Conservation (phyloP, 2,888 invertebrate genomes). For the Gisinianus flammeolus region DNA sequence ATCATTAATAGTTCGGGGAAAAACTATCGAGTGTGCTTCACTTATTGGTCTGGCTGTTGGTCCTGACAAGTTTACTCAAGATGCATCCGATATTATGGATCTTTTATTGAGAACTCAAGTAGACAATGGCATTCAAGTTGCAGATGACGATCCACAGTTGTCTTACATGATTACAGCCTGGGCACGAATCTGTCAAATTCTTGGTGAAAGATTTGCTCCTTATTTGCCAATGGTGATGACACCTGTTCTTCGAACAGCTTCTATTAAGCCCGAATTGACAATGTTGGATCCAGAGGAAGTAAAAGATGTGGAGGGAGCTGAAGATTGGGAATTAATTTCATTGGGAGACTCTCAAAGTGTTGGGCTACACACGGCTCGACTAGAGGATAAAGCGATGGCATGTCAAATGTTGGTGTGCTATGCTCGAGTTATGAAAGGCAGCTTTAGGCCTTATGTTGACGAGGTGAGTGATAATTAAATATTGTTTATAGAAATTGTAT, state of each 20-base stretch:
- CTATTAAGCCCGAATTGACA: constrained; percentile 92
- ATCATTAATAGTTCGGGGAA: constrained; percentile 74
- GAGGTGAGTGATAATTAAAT: constrained; percentile 61
- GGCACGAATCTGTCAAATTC: constrained; percentile 97
- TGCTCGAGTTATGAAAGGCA: constrained; percentile 89
- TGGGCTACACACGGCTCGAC: constrained; percentile 88
- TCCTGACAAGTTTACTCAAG: constrained; percentile 64
- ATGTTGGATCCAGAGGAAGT: constrained; percentile 84
- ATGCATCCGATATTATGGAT: constrained; percentile 96
- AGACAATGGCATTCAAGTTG: constrained; percentile 71
- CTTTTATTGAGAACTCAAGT: constrained; percentile 85
- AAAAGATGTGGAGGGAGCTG: constrained; percentile 81
- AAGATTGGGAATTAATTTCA: constrained; percentile 93
- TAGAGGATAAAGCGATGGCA: constrained; percentile 95
- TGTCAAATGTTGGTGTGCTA: constrained; percentile 97
- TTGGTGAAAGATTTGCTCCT: constrained; percentile 85
- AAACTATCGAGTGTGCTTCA: constrained; percentile 98
- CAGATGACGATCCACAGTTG: constrained; percentile 96
- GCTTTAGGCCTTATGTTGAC: constrained; percentile 77
- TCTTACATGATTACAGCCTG: constrained; percentile 98
- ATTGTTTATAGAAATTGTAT: constrained; percentile 7
- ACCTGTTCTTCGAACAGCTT: constrained; percentile 88
- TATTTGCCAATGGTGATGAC: constrained; percentile 95
- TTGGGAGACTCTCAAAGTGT: constrained; percentile 94
- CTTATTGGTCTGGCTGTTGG: constrained; percentile 78